Base-by-base conservation (phyloP, 2,113 vertebrate genomes). In the Myotis davidii region DNA sequence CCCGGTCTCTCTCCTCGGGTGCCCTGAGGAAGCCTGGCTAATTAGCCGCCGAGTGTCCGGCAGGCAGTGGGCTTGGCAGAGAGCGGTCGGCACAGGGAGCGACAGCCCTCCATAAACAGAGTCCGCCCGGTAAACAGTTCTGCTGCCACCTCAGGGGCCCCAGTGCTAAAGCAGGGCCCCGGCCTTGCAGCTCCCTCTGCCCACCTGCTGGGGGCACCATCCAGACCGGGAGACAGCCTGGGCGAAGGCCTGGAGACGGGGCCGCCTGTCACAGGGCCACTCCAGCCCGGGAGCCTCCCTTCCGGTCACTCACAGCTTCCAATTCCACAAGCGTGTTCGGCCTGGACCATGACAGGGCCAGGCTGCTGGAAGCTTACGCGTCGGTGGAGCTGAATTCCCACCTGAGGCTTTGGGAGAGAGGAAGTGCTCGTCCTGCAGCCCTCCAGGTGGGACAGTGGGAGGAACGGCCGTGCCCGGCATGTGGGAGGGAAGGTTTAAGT, bases 361-460 rank as follows among this genome's bases (percentile, higher is more conserved):
- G 0, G 52, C 0, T 5, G n/a, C 39, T 27, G 59, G 20, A 12
- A 23, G 12, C 39, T 69, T 29, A 48, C 1, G 1, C 0, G 7
- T 42, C 1, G 18, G 37, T 32, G 54, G 50, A 45, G 56, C 64
- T 74, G 79, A n/a, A 1, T 13, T 79, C 48, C 79, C 48, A 3
- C 2, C 21, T 1, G 3, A 8, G 27, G 21, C 11, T 27, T 61
- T 77, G 54, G 45, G 87, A 65, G 48, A 27, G 29, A 17, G 2
- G 32, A 17, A 23, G 42, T 37, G 9, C 27, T 82, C 6, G 1
- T 45, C 59, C 69, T 25, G 12, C 13, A 52, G 52, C 39, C 37
- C 32, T 72, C 7, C 7, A 37, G 16, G 23, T 3, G n/a, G 84
- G 50, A 2, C 56, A 2, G 0, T 5, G 70, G 56, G 7, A 20